Evolutionary conservation across 1,140 invertebrate genomes (phyloP), one percentile per base, ranked within the genome.

Genomic region (Gryon sp.): DNA sequence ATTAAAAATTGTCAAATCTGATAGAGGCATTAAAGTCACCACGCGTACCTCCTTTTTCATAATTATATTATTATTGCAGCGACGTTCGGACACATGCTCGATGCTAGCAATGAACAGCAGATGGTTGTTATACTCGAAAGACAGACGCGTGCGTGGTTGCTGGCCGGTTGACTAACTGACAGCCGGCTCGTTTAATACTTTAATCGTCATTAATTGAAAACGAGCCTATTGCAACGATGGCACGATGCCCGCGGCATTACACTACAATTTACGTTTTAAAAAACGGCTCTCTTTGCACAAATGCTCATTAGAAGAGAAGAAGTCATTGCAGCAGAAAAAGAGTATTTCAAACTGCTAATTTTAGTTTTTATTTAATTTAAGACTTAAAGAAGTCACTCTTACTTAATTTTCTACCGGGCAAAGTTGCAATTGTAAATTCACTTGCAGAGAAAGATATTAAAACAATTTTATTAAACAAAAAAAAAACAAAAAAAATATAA

Each of bases 131-230:
- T n/a, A 48, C 60, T 70, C 62, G 66, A 12, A 66, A 77, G 74
- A 68, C 66, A 62, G 66, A 70, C 74, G 74, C 59, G 74, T 70
- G 74, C 59, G 60, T 53, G 66, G 43, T 16, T 53, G 52, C 36
- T 28, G 34, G 74, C 72, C 55, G 48, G 63, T 36, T 26, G 60
- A 5, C 34, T 68, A 45, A 62, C 60, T 72, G 74, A 70, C 65
- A 60, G 74, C 52, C 60, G 12, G 60, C 53, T 68, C 74, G 74
- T 77, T 76, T 72, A 16, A 60, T 14, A 40, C 74, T 66, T 72
- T 77, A 77, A 77, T 72, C 74, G 62, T 77, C 74, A 72, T 72
- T 77, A 77, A 77, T 72, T 77, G 74, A 72, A 77, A 72, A 38
- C 66, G 74, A 77, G 66, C 45, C 66, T 72, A 63, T 50, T 63